These are phyloP conservation scores for Rhagophthalmus giganteus DNA, from an alignment of 2,888 invertebrate genomes.

Conservation along the genomic window DNA sequence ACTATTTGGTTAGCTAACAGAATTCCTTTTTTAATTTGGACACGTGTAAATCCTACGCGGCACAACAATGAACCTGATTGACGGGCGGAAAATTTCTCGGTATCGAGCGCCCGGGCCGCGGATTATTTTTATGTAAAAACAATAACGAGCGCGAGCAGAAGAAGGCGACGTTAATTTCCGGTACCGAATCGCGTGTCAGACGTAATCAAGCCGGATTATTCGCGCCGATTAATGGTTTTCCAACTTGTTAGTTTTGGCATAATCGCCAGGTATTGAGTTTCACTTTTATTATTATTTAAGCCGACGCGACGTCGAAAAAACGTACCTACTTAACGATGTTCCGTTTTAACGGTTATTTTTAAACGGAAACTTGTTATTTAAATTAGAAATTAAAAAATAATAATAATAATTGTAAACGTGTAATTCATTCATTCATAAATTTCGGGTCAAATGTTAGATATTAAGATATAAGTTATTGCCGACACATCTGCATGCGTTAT, in stretches of 20 bases:
- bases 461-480: slow-evolving; percentile 21
- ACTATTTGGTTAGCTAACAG: slow-evolving; percentile 3
- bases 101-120: too few species aligned
- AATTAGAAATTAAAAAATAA: slow-evolving; percentile 18
- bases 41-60: slow-evolving; percentile 15
- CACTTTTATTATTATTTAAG: slow-evolving; percentile 1
- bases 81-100: slow-evolving; percentile 7
- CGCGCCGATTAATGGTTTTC: slow-evolving; percentile 5
- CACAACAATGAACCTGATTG: too few species aligned
- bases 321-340: neutral
- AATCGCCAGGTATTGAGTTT: slow-evolving; percentile 9
- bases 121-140: too few species aligned
- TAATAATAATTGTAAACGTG: slow-evolving; percentile 13
- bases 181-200: slow-evolving; percentile 8
- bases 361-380: slow-evolving; percentile 17
- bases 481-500: slow-evolving; percentile 10
- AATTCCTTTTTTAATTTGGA: too few species aligned
- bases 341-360: slow-evolving; percentile 8
- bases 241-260: slow-evolving; percentile 9
- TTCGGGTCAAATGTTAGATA: slow-evolving; percentile 27
- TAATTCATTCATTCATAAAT: slow-evolving; percentile 26
- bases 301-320: neutral
- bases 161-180: slow-evolving; percentile 1
- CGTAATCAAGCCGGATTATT: slow-evolving; percentile 7
- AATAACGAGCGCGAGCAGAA: too few species aligned